Evolutionary conservation across 2,113 vertebrate genomes (phyloP).

Genomic region (Sturnira hondurensis): DNA sequence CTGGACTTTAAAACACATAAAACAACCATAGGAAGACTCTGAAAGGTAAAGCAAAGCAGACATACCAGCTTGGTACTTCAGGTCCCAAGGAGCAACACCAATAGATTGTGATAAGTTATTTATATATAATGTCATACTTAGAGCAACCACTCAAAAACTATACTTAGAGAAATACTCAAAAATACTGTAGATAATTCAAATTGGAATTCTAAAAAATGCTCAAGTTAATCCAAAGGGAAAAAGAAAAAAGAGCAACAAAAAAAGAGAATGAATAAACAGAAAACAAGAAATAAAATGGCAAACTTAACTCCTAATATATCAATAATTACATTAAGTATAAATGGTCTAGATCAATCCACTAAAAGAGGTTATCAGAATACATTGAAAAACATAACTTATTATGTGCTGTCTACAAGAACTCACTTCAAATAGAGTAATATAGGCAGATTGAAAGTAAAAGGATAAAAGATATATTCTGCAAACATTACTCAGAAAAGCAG

Average conservation of each 20-base stretch:
- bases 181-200: not conserved
- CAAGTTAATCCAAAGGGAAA: not conserved
- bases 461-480: not conserved
- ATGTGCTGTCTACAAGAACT: not conserved
- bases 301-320: not conserved
- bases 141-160: not conserved
- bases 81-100: not conserved
- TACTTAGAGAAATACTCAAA: not conserved
- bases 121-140: not conserved
- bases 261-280: not conserved
- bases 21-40: not conserved
- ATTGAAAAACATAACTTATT: not conserved
- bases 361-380: not conserved
- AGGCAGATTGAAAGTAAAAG: not conserved
- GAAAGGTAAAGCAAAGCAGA: not conserved
- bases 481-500: not conserved
- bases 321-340: conserved; percentile 9
- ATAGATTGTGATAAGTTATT: not conserved
- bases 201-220: not conserved
- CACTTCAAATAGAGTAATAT: not conserved
- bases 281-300: not conserved
- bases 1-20: not conserved
- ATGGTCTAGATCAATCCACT: not conserved
- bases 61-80: not conserved
- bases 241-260: not conserved